A percentile compares a stretch with the other conserved stretches of the same genome.
Evolutionary conservation across 2,113 vertebrate genomes (phyloP).

Genomic region (Terrapene triunguis): DNA sequence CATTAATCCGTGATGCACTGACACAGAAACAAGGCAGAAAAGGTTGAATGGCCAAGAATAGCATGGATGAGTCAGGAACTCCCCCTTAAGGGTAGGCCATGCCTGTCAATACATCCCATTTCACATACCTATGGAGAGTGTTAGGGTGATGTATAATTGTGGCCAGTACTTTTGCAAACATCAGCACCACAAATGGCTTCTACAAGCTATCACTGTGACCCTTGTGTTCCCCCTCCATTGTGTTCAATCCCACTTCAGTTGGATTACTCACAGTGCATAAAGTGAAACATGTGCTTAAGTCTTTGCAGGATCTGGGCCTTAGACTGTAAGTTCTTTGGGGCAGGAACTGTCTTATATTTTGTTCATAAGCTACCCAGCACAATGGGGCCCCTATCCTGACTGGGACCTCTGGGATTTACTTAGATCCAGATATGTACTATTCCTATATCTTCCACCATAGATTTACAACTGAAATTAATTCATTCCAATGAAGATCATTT

Average conservation of each 20-base stretch:
- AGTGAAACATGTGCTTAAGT: fast-evolving
- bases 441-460: slow-evolving; percentile 10
- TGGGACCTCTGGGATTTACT: slow-evolving; percentile 44
- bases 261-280: fast-evolving
- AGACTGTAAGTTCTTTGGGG: fast-evolving
- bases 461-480: slow-evolving; percentile 32
- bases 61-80: neutral
- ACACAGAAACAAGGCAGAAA: fast-evolving
- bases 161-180: fast-evolving
- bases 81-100: fast-evolving
- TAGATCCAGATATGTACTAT: neutral
- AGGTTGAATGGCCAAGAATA: neutral
- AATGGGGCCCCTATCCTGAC: slow-evolving; percentile 14
- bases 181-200: neutral
- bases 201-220: neutral
- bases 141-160: fast-evolving
- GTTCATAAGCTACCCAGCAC: neutral
- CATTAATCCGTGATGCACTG: neutral
- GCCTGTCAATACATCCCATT: neutral
- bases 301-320: neutral
- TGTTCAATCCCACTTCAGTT: neutral
- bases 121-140: fast-evolving
- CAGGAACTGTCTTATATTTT: neutral
- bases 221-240: fast-evolving
- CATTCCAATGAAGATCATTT: slow-evolving; percentile 14